Base-by-base conservation (phyloP, 30 jellyfish, hydroid and myxozoan species). In the Aurelia coerulea region DNA sequence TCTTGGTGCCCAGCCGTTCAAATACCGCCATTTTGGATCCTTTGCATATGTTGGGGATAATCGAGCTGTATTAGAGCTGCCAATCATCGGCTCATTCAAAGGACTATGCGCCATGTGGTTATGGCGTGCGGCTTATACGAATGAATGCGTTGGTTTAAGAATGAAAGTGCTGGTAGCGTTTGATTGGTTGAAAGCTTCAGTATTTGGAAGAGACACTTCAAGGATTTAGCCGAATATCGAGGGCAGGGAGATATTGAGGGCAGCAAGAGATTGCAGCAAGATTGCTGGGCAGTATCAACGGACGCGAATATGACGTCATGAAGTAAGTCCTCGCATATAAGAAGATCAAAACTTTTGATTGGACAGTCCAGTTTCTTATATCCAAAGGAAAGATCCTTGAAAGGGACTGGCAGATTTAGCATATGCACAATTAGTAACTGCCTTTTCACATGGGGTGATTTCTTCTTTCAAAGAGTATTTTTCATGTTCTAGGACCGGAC, bases 91-190 rank as follows among this genome's bases (percentile, higher is more conserved):
- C 16, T 68, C 91, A 12, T 91, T 85, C 87, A 84, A 81, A 68
- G 91, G 91, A 11, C 78, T 78, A 18, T 87, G 79, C 18, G 85
- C 97, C 56, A 84, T 91, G 95, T 91, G 96, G 97, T 63, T 91
- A 59, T 91, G 97, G 97, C 76, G 96, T 34, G 96, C 96, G 51
- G 92, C 96, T 5, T 91, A 91, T 78, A 90, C 97, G 17, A 91
- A 95, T 79, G 96, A 91, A 84, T 82, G 94, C 64, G 92, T 91
- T 62, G 90, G 96, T 37, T 37, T 84, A 39, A 75, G 97, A 66
- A 91, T 91, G 97, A 91, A 90, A 16, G 80, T 76, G 12, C 75
- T 83, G 56, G 86, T 91, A n/a, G 70, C 73, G 12, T 71, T 91
- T 60, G 97, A 91, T 60, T 91, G 97, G 97, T 65, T 91, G 86